Evolutionary conservation across 2,113 vertebrate species (phyloP).

Genomic region (Hemicordylus capensis): DNA sequence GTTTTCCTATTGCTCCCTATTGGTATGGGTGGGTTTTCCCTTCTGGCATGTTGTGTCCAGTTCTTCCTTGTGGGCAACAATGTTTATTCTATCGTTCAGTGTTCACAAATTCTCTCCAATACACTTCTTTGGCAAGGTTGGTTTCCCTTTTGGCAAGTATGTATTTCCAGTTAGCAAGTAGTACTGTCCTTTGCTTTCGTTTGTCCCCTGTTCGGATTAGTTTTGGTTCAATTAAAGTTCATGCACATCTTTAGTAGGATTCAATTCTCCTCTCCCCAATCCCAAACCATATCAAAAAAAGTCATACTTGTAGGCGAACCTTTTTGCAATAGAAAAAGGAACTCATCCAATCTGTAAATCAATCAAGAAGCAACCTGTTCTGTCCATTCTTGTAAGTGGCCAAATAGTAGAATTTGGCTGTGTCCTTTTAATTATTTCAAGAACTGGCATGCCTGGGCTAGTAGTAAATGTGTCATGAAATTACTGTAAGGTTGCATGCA

Average conservation of each 20-base stretch:
- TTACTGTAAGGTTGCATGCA: constrained; percentile 77
- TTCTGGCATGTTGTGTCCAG: too few relatives aligned
- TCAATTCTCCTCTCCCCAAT: background rate
- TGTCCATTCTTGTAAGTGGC: constrained; percentile 51
- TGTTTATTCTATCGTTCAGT: too few relatives aligned
- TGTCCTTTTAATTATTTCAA: constrained; percentile 76
- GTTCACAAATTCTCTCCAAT: too few relatives aligned
- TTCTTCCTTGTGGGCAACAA: too few relatives aligned
- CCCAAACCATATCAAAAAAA: background rate
- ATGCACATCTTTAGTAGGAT: background rate
- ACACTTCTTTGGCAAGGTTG: background rate
- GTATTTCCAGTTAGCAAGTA: too few relatives aligned
- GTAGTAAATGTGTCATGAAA: constrained; percentile 75
- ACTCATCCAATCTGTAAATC: constrained; percentile 44
- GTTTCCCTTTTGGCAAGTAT: too few relatives aligned
- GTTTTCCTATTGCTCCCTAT: too few relatives aligned
- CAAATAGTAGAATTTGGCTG: constrained; percentile 58
- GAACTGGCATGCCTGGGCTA: constrained; percentile 63
- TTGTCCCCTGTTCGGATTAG: constrained; percentile 35
- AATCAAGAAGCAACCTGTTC: constrained; percentile 56
- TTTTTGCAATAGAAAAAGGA: constrained; percentile 53
- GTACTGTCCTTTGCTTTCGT: too few relatives aligned
- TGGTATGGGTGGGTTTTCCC: too few relatives aligned
- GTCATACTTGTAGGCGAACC: constrained; percentile 35
- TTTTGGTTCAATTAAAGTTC: constrained; percentile 27